Evolutionary conservation across 2,113 vertebrate species (phyloP), one percentile per base, ranked within the genome.

Genomic region (Stomatorhinus ivindoensis): DNA sequence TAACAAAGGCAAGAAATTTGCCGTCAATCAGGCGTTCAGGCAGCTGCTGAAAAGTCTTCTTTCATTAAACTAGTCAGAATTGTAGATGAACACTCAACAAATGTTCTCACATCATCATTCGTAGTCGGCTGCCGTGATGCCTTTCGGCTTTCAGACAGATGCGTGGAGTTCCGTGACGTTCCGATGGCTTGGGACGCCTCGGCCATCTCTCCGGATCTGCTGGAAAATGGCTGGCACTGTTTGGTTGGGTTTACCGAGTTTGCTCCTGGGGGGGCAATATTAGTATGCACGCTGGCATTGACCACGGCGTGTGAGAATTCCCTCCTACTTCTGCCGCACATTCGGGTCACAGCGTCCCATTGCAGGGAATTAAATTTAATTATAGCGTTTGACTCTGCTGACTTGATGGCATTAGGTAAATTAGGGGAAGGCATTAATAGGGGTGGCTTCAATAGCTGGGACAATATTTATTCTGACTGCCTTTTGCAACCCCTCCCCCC

Each of bases 11-110:
- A 42, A 80, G 35, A 80, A 80, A 80, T 39, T 80, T 19, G 73
- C 73, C 73, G 73, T 80, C 73, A 80, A 80, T 80, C 73, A 80
- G 35, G 31, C 73, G 73, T 80, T 80, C 35, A 39, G 35, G 73
- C 8, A 35, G 17, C 73, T 39, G 73, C 35, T 8, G 17, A 80
- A 39, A 42, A 39, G 73, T 80, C 73, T 6, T 80, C 73, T 80
- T 80, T 80, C 61, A 80, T 80, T 80, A 80, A 35, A 42, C 35
- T 15, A 80, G 73, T 39, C 35, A 42, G 35, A 80, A 80, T 42
- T 80, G 31, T 80, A 80, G 73, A 80, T 80, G 73, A 80, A 80
- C 73, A 80, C 73, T 80, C 31, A 80, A 80, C 73, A 42, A 80
- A 42, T 80, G 31, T 42, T 80, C 73, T 39, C 35, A 15, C 35